A percentile compares a stretch with the other conserved stretches of the same genome.
Conservation (phyloP, 1,140 invertebrate species). For the Himalopsyche phryganea region DNA sequence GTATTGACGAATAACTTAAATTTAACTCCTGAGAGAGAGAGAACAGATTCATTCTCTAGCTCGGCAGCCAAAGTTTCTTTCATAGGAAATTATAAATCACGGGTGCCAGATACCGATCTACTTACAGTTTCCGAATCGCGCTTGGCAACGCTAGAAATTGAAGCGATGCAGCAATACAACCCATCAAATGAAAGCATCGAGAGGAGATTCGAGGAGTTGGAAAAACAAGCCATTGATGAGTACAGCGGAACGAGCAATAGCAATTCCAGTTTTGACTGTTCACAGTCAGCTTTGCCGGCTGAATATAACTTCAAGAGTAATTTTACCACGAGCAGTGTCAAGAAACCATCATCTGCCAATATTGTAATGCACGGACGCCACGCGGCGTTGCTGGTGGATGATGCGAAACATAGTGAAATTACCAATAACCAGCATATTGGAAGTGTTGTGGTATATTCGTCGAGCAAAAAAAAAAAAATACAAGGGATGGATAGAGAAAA, state of each 20-base stretch:
- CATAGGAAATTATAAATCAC: not conserved
- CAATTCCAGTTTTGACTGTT: conserved; percentile 47
- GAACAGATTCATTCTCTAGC: not conserved
- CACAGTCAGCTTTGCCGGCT: no score
- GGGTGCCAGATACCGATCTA: not conserved
- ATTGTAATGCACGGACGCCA: no score
- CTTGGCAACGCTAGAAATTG: conserved; percentile 49
- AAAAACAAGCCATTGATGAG: conserved; percentile 48
- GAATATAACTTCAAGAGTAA: no score
- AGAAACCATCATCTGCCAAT: no score
- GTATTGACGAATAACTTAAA: conserved; percentile 9
- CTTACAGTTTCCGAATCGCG: conserved; percentile 38
- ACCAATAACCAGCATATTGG: no score
- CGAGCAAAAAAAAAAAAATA: no score
- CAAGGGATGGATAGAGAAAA: no score
- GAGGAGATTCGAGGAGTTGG: conserved; percentile 46
- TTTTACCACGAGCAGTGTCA: no score
- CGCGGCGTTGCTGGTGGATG: no score
- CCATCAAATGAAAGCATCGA: conserved; percentile 51
- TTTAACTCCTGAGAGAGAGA: not conserved
- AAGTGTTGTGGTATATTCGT: no score
- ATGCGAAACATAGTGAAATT: no score
- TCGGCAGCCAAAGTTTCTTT: conserved; percentile 1
- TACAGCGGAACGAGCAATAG: conserved; percentile 41
- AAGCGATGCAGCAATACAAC: conserved; percentile 51